Percentiles rank a stretch among this genome's conserved stretches.
These are phyloP conservation scores for Drosophila kambysellisi DNA, from an alignment of 2,888 invertebrate species.

Conservation along the genomic window DNA sequence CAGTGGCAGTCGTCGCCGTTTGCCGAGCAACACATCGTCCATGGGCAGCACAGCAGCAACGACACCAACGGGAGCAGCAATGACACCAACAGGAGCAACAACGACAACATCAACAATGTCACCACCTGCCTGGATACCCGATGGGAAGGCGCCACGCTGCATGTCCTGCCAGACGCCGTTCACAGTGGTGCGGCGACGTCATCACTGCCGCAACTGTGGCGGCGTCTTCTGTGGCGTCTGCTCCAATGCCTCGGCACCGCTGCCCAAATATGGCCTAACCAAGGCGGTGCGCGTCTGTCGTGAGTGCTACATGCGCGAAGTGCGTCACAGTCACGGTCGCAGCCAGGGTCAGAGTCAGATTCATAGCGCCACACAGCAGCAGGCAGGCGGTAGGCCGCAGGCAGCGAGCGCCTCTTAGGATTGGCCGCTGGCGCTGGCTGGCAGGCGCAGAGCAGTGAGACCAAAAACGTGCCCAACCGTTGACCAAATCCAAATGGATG, in stretches of 20 bases:
- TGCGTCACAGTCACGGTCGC: slow-evolving; percentile 38
- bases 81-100: slow-evolving; percentile 33
- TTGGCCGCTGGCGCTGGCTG: slow-evolving; percentile 59
- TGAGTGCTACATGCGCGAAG: slow-evolving; percentile 83
- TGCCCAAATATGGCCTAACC: slow-evolving; percentile 96
- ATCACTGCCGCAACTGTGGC: slow-evolving; percentile 99
- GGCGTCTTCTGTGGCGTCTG: slow-evolving; percentile 97
- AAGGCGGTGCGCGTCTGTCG: slow-evolving; percentile 97
- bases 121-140: slow-evolving; percentile 97
- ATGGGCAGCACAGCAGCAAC: slow-evolving; percentile 36
- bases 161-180: slow-evolving; percentile 97
- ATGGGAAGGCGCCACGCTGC: slow-evolving; percentile 95
- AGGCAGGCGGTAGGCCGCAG: slow-evolving; percentile 47
- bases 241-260: slow-evolving; percentile 95
- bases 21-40: slow-evolving; percentile 41
- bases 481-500: slow-evolving; percentile 20
- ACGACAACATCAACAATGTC: slow-evolving; percentile 73
- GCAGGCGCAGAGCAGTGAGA: slow-evolving; percentile 49
- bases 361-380: slow-evolving; percentile 28
- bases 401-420: slow-evolving; percentile 77
- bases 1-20: slow-evolving; percentile 61
- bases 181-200: slow-evolving; percentile 96
- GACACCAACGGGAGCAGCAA: slow-evolving; percentile 43
- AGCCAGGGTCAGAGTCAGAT: slow-evolving; percentile 18
- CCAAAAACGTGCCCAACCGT: slow-evolving; percentile 30